Evolutionary conservation across 2,888 invertebrate genomes (phyloP).

Genomic region (Drosophila crucigera): DNA sequence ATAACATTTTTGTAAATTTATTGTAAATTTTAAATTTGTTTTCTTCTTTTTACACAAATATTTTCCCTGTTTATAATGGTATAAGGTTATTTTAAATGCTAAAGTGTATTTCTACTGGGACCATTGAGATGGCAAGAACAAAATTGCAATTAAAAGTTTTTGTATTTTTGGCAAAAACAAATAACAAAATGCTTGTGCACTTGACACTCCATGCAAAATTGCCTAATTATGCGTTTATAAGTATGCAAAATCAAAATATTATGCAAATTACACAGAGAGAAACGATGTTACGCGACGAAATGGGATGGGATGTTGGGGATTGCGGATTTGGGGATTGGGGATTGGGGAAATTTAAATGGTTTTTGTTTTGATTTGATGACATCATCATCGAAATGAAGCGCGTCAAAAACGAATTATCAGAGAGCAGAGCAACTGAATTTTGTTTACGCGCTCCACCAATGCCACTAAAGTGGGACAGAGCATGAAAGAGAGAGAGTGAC

Average conservation of each 20-base stretch:
- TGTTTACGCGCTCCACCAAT: slow-evolving; percentile 57
- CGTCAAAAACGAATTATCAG: slow-evolving; percentile 73
- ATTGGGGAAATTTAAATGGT: slow-evolving; percentile 55
- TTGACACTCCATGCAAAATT: slow-evolving; percentile 31
- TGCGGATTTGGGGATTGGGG: background rate
- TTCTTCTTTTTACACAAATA: background rate
- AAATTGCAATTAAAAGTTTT: slow-evolving; percentile 31
- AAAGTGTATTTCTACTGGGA: background rate
- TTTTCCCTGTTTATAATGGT: too few relatives aligned
- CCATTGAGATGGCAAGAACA: slow-evolving; percentile 1
- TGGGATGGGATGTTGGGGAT: background rate
- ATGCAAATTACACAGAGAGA: slow-evolving; percentile 62
- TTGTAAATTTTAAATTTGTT: too few relatives aligned
- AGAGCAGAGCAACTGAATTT: slow-evolving; percentile 41
- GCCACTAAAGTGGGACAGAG: slow-evolving; percentile 6
- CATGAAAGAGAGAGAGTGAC: background rate
- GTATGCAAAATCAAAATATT: slow-evolving; percentile 68
- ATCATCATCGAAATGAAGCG: slow-evolving; percentile 65
- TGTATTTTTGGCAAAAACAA: slow-evolving; percentile 8
- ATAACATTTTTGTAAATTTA: background rate
- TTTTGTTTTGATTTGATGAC: slow-evolving; percentile 75
- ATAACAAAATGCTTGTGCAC: slow-evolving; percentile 26
- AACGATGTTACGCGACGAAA: slow-evolving; percentile 4
- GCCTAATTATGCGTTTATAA: slow-evolving; percentile 72
- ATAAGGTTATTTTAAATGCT: background rate